Base-by-base conservation (phyloP, 2,113 vertebrate species). In the Actenoides lindsayi region DNA sequence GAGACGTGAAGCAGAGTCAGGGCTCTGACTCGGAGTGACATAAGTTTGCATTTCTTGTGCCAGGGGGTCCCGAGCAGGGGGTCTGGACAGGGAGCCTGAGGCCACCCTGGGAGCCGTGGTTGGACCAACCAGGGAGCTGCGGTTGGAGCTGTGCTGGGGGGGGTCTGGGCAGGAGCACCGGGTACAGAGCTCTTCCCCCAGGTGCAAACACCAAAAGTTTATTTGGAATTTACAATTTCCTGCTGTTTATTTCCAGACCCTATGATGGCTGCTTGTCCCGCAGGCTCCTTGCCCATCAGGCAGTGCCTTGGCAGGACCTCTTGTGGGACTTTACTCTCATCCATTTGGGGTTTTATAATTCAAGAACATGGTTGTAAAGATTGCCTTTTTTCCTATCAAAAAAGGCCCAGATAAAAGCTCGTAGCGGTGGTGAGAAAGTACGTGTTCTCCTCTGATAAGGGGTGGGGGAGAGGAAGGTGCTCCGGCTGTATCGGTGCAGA, bases 341-440 rank as follows among this genome's bases (percentile, higher is more conserved):
- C 11, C 3, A 30, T 76, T 44, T 62, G 39, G 73, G 79, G 51
- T 68, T 69, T 71, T 56, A 11, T 68, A 79, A 92, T 78, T 92
- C 92, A 71, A 56, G 67, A 69, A 63, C 13, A 28, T 68, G 75
- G 80, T 73, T 93, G 31, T 65, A 83, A 28, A 90, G 88, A 82
- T 78, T 76, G 88, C 76, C 20, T 83, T 94, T 57, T 27, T 51
- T 50, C 44, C 82, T 74, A 54, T 95, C 67, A 88, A 56, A 80
- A 80, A 78, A 65, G 50, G 35, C 70, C 41, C 54, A 78, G 89
- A 86, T 94, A 91, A 89, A 81, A 82, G 82, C 88, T 87, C 87
- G 56, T 53, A 75, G 77, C 15, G 18, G 81, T 71, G 71, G 85
- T 59, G 95, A 93, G 94, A 74, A 94, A 94, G 87, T 69, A 41